phyloP scores from a whole-genome alignment of 2,888 invertebrate species.

The Meganola albula region DNA sequence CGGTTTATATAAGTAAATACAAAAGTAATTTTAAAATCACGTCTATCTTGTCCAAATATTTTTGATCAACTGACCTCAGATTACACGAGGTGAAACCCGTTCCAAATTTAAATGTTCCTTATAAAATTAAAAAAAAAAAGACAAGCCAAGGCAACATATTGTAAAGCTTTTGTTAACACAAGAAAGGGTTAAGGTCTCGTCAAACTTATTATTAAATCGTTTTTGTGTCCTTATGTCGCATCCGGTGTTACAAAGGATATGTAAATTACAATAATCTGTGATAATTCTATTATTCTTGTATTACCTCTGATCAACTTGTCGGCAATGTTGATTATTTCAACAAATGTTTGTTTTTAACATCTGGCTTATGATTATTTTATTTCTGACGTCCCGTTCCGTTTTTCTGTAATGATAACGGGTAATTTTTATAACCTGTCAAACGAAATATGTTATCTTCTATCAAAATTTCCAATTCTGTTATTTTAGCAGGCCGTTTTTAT shows the following conservation, averaged over 20 bases:
- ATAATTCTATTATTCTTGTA: constrained; percentile 73
- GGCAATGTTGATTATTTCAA: constrained; percentile 42
- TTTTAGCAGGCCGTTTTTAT: too few relatives aligned
- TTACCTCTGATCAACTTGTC: constrained; percentile 72
- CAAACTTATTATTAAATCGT: constrained; percentile 75
- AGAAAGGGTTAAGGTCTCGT: constrained; percentile 72
- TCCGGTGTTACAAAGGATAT: constrained; percentile 71
- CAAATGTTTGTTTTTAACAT: constrained; percentile 66
- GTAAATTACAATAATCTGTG: constrained; percentile 74
- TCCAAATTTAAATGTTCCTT: constrained; percentile 69
- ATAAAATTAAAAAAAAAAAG: constrained; percentile 49
- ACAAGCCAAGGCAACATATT: constrained; percentile 67
- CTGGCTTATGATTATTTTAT: constrained; percentile 48
- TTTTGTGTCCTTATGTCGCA: constrained; percentile 73
- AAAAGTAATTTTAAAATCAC: constrained; percentile 32
- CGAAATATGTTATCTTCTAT: too few relatives aligned
- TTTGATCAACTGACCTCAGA: constrained; percentile 67
- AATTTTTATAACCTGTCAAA: constrained; percentile 6
- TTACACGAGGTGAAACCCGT: constrained; percentile 60
- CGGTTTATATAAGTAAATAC: too few relatives aligned
- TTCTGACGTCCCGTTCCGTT: constrained; percentile 30
- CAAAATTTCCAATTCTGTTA: too few relatives aligned
- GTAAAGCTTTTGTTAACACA: constrained; percentile 67
- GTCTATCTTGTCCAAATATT: constrained; percentile 54
- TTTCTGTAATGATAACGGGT: constrained; percentile 32